A percentile compares a stretch with the other conserved stretches of the same genome.
Evolutionary conservation across 1,140 invertebrate genomes (phyloP).

Genomic region (Potamilus streckersoni): DNA sequence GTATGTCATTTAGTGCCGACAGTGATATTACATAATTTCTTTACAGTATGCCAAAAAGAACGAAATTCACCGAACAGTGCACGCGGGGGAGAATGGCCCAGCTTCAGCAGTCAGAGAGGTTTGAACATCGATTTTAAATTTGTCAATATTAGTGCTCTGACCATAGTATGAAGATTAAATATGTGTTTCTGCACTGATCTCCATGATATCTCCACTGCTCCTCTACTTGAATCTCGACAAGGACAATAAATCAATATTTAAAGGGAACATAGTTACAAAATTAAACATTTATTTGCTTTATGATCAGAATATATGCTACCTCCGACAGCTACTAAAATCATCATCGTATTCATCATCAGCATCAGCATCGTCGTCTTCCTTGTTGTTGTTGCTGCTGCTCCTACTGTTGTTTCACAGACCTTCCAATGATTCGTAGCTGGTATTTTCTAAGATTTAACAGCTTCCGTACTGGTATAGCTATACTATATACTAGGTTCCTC

Average conservation of each 20-base stretch:
- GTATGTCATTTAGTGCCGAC: slow-evolving; percentile 5
- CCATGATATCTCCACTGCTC: not conserved
- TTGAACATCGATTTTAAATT: slow-evolving; percentile 5
- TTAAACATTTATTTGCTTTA: not conserved
- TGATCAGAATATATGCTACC: not conserved
- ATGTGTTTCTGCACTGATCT: not conserved
- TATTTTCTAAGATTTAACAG: too few relatives aligned
- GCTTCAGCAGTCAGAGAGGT: slow-evolving; percentile 67
- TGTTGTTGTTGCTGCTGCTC: not conserved
- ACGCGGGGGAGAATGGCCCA: slow-evolving; percentile 62
- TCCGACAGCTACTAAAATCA: not conserved
- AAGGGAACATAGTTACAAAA: not conserved
- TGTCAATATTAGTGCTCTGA: not conserved
- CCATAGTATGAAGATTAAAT: not conserved
- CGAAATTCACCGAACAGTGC: slow-evolving; percentile 42
- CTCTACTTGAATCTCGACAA: not conserved
- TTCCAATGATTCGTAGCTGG: too few relatives aligned
- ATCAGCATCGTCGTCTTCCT: not conserved
- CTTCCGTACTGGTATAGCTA: too few relatives aligned
- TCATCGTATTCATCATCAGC: not conserved
- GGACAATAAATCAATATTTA: not conserved
- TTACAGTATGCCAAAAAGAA: slow-evolving; percentile 34
- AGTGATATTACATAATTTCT: not conserved
- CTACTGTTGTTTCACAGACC: not conserved
- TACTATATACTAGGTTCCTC: too few relatives aligned